Base-by-base conservation (phyloP, 92 coral and sea anemone species). In the Palythoa grandiflora region DNA sequence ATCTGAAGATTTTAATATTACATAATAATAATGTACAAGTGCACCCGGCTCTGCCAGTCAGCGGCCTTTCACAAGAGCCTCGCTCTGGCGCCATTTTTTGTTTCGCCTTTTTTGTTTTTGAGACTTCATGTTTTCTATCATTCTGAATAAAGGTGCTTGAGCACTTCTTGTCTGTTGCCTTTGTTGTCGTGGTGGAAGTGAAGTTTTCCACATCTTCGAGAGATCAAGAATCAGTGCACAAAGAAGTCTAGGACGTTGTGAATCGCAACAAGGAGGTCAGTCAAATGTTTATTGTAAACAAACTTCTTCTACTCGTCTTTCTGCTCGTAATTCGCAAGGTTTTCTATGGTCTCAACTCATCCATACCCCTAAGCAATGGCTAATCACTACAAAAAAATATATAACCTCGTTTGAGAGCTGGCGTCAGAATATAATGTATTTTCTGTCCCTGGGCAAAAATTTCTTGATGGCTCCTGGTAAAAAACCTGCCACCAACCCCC, bases 361-460 rank as follows among this genome's bases (percentile, higher is more conserved):
- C 15, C 63, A 11, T 57, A 17, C 77, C 90, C 37, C 47, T 91
- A 37, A 86, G 89, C 38, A 83, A 59, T 38, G 86, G 28, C 28
- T 28, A 28, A 28, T 28, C 28, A 28, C 28, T 28, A 28, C 28
- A 28, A 28, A 28, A 28, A 87, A 79, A 80, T n/a, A 84, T 19
- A 87, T 87, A 54, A 90, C 91, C 35, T 91, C 89, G 54, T 83
- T 60, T 68, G 91, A 91, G 79, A 91, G 84, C 75, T 91, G 91
- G 93, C 75, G 59, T 75, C 88, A 81, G 81, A 87, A 88, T 84
- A 55, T 87, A 55, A 35, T 91, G 28, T 86, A 83, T 83, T 68
- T 86, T 72, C 85, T 92, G 16, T 86, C 89, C 38, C 87, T 84
- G 53, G 90, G 84, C 87, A 88, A 85, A 61, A 91, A 65, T 90